A percentile compares a stretch with the other conserved stretches of the same genome.
phyloP scores from a whole-genome alignment of 1,140 invertebrate species.

The Hycleus phaleratus region DNA sequence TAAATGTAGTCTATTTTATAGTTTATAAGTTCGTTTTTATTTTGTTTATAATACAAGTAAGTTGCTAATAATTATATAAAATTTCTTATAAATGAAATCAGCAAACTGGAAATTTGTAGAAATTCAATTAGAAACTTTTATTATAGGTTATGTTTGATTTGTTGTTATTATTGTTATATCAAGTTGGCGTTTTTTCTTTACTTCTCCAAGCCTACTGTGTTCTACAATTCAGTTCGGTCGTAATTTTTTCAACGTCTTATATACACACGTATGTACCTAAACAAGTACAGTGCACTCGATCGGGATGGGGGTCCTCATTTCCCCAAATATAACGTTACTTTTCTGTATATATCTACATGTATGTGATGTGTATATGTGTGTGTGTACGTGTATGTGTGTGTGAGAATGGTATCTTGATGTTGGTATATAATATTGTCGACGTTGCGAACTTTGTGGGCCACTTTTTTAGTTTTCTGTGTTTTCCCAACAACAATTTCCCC shows the following conservation, averaged over 20 bases:
- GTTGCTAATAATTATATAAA: conserved; percentile 22
- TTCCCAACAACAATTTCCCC: neutral
- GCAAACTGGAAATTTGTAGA: conserved; percentile 2
- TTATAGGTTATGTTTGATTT: conserved; percentile 35
- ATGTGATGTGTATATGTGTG: too few species aligned
- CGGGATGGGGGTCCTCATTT: conserved; percentile 29
- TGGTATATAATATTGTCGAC: conserved; percentile 5
- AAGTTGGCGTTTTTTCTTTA: too few species aligned
- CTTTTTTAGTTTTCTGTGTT: neutral
- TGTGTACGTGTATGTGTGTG: too few species aligned
- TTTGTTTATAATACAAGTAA: neutral
- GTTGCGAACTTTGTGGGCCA: conserved; percentile 16
- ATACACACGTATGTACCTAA: neutral
- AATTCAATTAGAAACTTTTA: neutral
- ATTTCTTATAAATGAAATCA: neutral
- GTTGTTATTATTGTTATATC: conserved; percentile 35
- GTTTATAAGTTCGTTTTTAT: neutral
- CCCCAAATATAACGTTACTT: conserved; percentile 36
- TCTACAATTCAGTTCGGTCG: too few species aligned
- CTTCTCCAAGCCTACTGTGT: too few species aligned
- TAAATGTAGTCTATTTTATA: conserved; percentile 35
- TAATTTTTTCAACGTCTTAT: too few species aligned
- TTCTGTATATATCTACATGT: conserved; percentile 5
- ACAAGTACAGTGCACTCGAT: conserved; percentile 34
- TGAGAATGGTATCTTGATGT: too few species aligned